phyloP scores from a whole-genome alignment of 1,140 invertebrate genomes.

The Drosophila tristis region DNA sequence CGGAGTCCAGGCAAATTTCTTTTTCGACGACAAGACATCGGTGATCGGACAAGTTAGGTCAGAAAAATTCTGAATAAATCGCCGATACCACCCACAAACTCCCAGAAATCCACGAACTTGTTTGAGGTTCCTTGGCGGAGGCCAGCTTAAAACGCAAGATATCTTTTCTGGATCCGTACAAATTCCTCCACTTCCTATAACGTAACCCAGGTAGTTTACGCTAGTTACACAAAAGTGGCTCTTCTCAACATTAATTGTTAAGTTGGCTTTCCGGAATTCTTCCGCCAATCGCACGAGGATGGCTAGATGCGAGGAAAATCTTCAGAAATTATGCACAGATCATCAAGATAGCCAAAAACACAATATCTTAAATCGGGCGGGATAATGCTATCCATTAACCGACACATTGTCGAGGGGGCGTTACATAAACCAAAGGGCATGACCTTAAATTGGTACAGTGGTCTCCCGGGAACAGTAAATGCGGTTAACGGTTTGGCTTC shows the following conservation, averaged over 20 bases:
- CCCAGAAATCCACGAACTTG: background rate
- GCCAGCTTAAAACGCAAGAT: conserved; percentile 3
- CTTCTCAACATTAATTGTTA: too few species aligned
- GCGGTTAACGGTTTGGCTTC: background rate
- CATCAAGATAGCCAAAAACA: too few species aligned
- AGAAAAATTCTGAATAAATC: conserved; percentile 12
- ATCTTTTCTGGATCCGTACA: conserved; percentile 4
- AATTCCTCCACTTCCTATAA: background rate
- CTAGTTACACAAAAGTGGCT: too few species aligned
- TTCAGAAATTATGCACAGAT: too few species aligned
- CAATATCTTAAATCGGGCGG: too few species aligned
- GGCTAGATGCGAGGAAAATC: too few species aligned
- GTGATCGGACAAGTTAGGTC: background rate
- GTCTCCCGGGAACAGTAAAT: background rate
- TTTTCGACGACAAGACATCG: background rate
- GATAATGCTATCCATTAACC: too few species aligned
- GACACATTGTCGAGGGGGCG: too few species aligned
- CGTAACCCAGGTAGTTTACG: background rate
- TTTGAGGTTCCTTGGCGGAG: background rate
- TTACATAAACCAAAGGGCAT: too few species aligned
- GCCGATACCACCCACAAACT: background rate
- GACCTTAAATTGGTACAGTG: too few species aligned
- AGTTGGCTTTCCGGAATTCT: too few species aligned
- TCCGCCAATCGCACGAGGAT: too few species aligned
- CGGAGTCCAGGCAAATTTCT: conserved; percentile 4